A percentile compares a stretch with the other conserved stretches of the same genome.
phyloP scores from a whole-genome alignment of 1,140 invertebrate genomes.

The Penaeus indicus region DNA sequence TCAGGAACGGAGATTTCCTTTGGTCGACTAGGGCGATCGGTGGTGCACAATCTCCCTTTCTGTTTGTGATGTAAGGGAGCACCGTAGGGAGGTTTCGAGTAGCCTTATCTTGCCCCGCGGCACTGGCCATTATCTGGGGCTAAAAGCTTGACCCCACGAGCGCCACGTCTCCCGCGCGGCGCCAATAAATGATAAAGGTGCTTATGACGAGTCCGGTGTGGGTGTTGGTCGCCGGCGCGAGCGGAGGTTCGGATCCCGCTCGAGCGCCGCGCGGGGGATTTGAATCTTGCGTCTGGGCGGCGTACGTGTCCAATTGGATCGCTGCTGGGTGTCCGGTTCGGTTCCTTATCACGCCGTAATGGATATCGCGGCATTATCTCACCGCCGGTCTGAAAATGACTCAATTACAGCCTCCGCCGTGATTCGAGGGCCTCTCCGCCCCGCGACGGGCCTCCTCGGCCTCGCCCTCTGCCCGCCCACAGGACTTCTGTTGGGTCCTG shows the following conservation, averaged over 20 bases:
- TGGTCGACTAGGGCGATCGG: too few species aligned
- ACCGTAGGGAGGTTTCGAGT: constrained; percentile 8
- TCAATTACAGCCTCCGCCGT: constrained; percentile 26
- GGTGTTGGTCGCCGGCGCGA: constrained; percentile 22
- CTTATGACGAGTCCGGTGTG: constrained; percentile 53
- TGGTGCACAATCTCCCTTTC: not conserved
- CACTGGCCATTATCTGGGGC: constrained; percentile 46
- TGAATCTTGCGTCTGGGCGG: constrained; percentile 47
- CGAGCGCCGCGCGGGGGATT: constrained; percentile 6
- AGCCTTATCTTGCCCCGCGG: constrained; percentile 24
- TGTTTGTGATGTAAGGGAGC: constrained; percentile 14
- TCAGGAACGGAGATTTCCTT: too few species aligned
- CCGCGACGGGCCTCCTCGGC: not conserved
- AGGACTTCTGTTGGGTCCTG: constrained; percentile 41
- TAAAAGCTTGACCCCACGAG: constrained; percentile 49
- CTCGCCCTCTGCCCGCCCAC: not conserved
- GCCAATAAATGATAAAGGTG: constrained; percentile 63
- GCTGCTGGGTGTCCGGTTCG: constrained; percentile 23
- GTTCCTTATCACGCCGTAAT: constrained; percentile 49
- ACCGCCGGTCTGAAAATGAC: constrained; percentile 56
- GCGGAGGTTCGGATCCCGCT: constrained; percentile 45
- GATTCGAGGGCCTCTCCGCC: constrained; percentile 8
- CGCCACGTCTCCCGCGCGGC: constrained; percentile 48
- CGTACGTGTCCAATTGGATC: constrained; percentile 40
- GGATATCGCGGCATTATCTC: constrained; percentile 60